Evolutionary conservation across 2,888 invertebrate species (phyloP), one percentile per base, ranked within the genome.

Genomic region (Troilus luridus): DNA sequence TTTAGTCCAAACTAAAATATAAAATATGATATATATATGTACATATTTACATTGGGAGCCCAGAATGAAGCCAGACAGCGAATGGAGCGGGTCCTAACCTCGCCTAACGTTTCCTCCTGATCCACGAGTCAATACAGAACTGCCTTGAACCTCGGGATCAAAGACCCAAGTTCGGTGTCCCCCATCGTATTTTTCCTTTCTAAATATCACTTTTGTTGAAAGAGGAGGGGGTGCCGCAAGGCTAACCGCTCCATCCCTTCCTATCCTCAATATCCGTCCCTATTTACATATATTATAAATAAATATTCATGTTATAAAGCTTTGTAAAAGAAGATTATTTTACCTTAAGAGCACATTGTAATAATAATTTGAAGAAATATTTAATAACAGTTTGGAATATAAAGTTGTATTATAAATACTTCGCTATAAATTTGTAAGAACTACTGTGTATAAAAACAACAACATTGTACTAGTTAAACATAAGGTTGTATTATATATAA

Each of bases 171-270:
- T 85, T 56, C 54, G 85, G 56, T 85, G 56, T 56, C 85, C 85
- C 85, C 54, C 56, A n/a, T 56, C 85, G 85, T 85, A 56, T 58
- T 56, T 85, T 85, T 85, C 85, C 85, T 54, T 58, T 85, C 85
- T 85, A 85, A 85, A 85, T 85, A 58, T 85, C 85, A 85, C 56
- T 77, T 77, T 77, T 85, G 85, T 58, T 56, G 85, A 85, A 56
- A 85, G 54, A 56, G 85, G 85, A 56, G 85, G 85, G 85, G 85
- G 85, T 85, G 56, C 14, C n/a, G 85, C 85, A 85, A 85, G 85
- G 85, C 85, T 85, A 85, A 85, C 85, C 85, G 17, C 85, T 85
- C 85, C 56, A 56, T 85, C 85, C 85, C 85, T 85, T 85, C 85
- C 85, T 85, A 54, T 85, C 1, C 9, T 77, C 72, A 41, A 77